Evolutionary conservation across 2,797 vertebrate species (phyloP), one percentile per base, ranked within the genome.

Genomic region (Nannoperca obscura): DNA sequence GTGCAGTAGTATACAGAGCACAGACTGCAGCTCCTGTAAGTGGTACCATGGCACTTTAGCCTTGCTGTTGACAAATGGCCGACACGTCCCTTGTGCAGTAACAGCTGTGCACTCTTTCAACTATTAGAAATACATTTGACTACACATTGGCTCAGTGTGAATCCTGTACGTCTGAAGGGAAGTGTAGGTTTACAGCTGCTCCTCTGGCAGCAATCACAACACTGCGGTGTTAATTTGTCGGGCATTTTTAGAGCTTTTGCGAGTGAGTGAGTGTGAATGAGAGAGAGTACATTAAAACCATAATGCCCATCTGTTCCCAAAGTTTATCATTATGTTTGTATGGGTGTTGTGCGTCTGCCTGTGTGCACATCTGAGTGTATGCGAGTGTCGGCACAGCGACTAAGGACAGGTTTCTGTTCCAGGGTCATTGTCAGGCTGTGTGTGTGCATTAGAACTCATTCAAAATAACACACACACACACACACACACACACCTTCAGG

Each of bases 231-330:
- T 70, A 61, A 40, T 61, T 66, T 74, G 50, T 50, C 6, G 17
- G 50, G 59, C 10, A 15, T 47, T 71, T 76, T 65, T 32, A 14
- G 38, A 46, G 52, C 17, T 13, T 63, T 5, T 55, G 24, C 58
- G 55, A 3, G 22, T 64, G 52, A 36, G 14, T 47, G 34, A 20
- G 52, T 46, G 50, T n/a, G 34, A 13, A 5, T 4, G 40, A 42
- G 36, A 38, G 47, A 14, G 12, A 15, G 20, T 24, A 24, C 76
- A 74, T 87, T 82, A 79, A 72, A 60, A 55, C 42, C 50, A 38
- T 64, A 59, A 71, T 47, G 36, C 30, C 82, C 83, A 90, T 88
- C 88, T 90, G 87, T 81, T 83, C 75, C 34, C 57, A 60, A 73
- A 64, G 46, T 83, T 84, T 76, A 19, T 76, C 71, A 64, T 71